Conservation (phyloP, 2,888 invertebrate genomes). For the Heliconius ethilla region DNA sequence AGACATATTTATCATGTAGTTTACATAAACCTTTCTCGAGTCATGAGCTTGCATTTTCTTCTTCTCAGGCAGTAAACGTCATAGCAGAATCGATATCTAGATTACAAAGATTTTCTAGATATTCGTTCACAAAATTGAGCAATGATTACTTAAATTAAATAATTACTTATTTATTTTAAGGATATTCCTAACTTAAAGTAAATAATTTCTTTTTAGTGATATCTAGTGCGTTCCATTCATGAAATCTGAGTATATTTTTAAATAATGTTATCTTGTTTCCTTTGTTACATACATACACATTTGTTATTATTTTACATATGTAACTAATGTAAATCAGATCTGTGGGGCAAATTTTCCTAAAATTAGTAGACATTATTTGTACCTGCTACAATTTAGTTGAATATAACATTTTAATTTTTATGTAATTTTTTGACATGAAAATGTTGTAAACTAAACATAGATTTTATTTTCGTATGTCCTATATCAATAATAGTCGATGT, state of each 20-base stretch:
- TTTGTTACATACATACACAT: too few species aligned
- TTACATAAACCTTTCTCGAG: neutral
- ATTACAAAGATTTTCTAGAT: conserved; percentile 35
- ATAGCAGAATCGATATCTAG: conserved; percentile 26
- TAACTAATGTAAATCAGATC: neutral
- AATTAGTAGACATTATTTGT: neutral
- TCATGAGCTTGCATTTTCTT: conserved; percentile 10
- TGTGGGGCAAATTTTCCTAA: neutral
- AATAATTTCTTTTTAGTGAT: neutral
- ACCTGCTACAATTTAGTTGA: neutral
- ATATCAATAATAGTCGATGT: neutral
- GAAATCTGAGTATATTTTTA: neutral
- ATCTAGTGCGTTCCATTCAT: neutral
- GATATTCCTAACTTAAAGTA: conserved; percentile 50
- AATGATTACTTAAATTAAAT: conserved; percentile 74
- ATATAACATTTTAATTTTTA: neutral
- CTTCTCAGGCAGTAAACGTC: conserved; percentile 24
- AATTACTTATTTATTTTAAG: conserved; percentile 71
- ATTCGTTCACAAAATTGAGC: conserved; percentile 75
- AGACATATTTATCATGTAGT: neutral
- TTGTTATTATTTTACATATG: too few species aligned
- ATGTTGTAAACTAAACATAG: neutral
- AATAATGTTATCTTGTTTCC: neutral
- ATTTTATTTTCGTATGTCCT: neutral
- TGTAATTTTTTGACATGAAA: too few species aligned